Evolutionary conservation across 2,797 vertebrate genomes (phyloP).

Genomic region (Buphagus erythrorhynchus): DNA sequence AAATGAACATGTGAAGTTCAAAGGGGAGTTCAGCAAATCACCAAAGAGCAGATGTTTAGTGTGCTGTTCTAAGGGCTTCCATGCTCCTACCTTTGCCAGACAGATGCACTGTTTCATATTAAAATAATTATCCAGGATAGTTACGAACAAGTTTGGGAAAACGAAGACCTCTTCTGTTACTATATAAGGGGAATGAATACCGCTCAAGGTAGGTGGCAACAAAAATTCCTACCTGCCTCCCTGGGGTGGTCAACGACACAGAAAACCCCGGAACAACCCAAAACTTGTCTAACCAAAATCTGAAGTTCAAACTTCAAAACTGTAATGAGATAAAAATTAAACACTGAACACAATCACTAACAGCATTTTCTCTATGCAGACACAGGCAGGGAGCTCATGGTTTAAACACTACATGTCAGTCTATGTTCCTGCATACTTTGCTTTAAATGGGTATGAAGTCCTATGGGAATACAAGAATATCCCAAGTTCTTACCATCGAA

Average conservation of each 20-base stretch:
- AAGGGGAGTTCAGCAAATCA: neutral
- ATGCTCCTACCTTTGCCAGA: neutral
- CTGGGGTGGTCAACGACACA: fast-evolving
- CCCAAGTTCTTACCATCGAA: neutral
- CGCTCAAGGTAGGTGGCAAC: neutral
- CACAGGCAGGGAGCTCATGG: fast-evolving
- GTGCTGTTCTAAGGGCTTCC: neutral
- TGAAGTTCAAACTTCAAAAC: neutral
- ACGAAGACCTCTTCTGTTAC: neutral
- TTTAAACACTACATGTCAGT: neutral
- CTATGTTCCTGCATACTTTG: neutral
- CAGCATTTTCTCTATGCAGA: neutral
- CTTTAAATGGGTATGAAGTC: neutral
- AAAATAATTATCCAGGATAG: neutral
- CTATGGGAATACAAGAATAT: neutral
- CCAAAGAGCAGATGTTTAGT: neutral
- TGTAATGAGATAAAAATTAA: neutral
- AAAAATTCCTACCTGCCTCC: neutral
- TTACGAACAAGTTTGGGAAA: neutral
- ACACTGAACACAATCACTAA: neutral
- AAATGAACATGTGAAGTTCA: neutral
- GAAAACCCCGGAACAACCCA: neutral
- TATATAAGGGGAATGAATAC: neutral
- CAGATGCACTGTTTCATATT: neutral
- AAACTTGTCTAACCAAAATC: neutral